Percentiles rank a stretch among this genome's conserved stretches.
These are phyloP conservation scores for Oxystoma pomonae DNA, from an alignment of 2,888 invertebrate genomes.

Conservation along the genomic window DNA sequence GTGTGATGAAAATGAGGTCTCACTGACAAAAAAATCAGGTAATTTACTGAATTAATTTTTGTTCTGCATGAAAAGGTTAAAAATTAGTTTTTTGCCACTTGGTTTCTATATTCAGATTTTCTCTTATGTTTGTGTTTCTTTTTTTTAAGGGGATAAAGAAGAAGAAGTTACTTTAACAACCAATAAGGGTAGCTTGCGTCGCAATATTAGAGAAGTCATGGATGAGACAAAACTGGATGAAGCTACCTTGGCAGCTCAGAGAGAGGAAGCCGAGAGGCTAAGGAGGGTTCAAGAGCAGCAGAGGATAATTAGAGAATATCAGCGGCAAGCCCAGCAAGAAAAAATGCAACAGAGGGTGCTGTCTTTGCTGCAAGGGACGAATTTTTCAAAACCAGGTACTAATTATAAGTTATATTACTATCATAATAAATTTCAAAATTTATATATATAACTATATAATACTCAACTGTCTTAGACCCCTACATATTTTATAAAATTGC, in stretches of 20 bases:
- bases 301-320: slow-evolving; percentile 74
- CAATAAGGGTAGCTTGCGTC: slow-evolving; percentile 55
- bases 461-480: too few species aligned
- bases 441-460: too few species aligned
- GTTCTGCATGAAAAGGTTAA: not conserved
- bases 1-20: slow-evolving; percentile 74
- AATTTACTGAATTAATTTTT: slow-evolving; percentile 16
- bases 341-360: slow-evolving; percentile 67
- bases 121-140: not conserved
- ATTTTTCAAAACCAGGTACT: slow-evolving; percentile 41
- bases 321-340: slow-evolving; percentile 73
- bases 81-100: not conserved
- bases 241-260: slow-evolving; percentile 86
- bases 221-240: slow-evolving; percentile 90
- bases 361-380: slow-evolving; percentile 67
- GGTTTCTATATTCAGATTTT: not conserved
- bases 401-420: not conserved
- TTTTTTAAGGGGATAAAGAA: slow-evolving; percentile 33
- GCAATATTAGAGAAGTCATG: slow-evolving; percentile 91
- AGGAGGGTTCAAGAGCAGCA: slow-evolving; percentile 83
- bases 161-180: slow-evolving; percentile 34
- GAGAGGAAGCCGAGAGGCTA: slow-evolving; percentile 86
- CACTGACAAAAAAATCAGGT: slow-evolving; percentile 56
- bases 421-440: too few species aligned
- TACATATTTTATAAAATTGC: too few species aligned